Evolutionary conservation across 2,797 vertebrate genomes (phyloP).

Genomic region (Onychomys torridus): DNA sequence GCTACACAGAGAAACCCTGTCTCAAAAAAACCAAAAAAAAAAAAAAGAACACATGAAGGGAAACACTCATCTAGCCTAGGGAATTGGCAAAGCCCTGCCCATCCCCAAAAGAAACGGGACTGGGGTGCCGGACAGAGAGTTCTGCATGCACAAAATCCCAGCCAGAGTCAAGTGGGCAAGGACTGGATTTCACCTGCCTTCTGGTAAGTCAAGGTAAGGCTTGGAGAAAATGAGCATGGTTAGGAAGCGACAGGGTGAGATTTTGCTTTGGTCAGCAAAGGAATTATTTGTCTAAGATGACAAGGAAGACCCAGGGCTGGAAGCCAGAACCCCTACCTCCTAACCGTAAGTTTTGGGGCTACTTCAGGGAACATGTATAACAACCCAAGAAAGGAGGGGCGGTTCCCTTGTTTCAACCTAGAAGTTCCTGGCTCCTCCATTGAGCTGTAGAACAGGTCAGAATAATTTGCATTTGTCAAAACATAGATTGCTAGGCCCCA

Average conservation of each 20-base stretch:
- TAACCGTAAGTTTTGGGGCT: background rate
- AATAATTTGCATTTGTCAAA: constrained; percentile 52
- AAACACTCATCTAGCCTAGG: constrained; percentile 21
- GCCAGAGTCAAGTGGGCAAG: background rate
- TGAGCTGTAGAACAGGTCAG: background rate
- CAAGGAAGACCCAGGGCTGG: constrained; percentile 42
- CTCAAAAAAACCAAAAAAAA: too few relatives aligned
- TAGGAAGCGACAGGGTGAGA: background rate
- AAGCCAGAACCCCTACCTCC: constrained; percentile 32
- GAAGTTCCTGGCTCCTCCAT: background rate
- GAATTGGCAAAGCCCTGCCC: background rate
- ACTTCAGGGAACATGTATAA: background rate
- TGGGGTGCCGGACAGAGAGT: background rate
- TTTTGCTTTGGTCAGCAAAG: background rate
- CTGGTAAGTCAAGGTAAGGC: constrained; percentile 7
- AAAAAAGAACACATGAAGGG: background rate
- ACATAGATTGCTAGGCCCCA: background rate
- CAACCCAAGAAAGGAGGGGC: background rate
- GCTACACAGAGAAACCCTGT: too few relatives aligned
- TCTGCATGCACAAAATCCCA: constrained; percentile 30
- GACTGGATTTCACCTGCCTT: background rate
- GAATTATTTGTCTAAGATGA: constrained; percentile 18
- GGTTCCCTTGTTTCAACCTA: background rate
- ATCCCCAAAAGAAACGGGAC: background rate
- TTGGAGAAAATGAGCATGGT: background rate